Evolutionary conservation across 1,140 invertebrate genomes (phyloP).

Genomic region (Aphidius ervi): DNA sequence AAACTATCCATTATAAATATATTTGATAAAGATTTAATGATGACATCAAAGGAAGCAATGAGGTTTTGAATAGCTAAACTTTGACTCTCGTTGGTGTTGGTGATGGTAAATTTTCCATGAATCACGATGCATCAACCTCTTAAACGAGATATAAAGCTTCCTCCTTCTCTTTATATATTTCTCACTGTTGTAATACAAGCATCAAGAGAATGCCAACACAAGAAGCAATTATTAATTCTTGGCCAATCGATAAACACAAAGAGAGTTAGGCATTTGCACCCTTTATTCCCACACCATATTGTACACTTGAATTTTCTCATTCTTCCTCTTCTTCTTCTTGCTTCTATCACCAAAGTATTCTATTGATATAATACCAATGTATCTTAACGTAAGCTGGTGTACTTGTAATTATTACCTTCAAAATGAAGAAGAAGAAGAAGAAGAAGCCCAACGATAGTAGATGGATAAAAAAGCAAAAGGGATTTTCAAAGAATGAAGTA

Average conservation of each 20-base stretch:
- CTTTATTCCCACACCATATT: background rate
- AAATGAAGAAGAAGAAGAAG: background rate
- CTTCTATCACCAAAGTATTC: constrained; percentile 8
- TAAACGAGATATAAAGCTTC: too few species aligned
- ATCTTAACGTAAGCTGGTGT: constrained; percentile 10
- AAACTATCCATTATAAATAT: constrained; percentile 4
- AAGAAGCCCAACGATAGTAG: constrained; percentile 18
- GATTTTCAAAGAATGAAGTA: constrained; percentile 18
- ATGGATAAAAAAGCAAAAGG: constrained; percentile 20
- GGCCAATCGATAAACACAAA: constrained; percentile 49
- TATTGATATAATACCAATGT: too few species aligned
- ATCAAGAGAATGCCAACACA: constrained; percentile 20
- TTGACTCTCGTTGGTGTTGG: constrained; percentile 3
- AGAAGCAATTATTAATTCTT: constrained; percentile 49
- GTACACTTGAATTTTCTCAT: constrained; percentile 1
- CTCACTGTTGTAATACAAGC: too few species aligned
- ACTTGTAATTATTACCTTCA: constrained; percentile 48
- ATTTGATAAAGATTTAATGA: constrained; percentile 2
- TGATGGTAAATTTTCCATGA: too few species aligned
- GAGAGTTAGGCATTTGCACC: constrained; percentile 28
- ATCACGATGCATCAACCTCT: too few species aligned
- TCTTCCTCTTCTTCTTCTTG: background rate
- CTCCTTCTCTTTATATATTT: too few species aligned
- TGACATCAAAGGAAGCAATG: constrained; percentile 14
- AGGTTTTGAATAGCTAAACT: constrained; percentile 9